These are phyloP conservation scores for Chloroceryle inda DNA, from an alignment of 2,797 vertebrate genomes.

Conservation along the genomic window DNA sequence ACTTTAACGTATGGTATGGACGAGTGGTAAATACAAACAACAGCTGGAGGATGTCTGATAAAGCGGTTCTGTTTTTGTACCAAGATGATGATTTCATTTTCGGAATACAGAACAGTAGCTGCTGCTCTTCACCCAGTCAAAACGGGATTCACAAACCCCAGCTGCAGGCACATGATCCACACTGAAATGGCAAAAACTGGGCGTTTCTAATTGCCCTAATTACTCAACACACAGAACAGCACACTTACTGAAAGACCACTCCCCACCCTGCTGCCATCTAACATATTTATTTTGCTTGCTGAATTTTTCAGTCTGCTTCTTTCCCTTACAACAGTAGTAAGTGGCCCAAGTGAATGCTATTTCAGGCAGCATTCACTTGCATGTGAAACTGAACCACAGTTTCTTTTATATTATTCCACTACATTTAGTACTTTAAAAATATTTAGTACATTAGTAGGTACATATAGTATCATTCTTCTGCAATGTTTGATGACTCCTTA, in stretches of 20 bases:
- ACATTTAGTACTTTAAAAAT: background rate
- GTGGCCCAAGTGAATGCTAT: background rate
- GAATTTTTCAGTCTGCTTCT: background rate
- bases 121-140: background rate
- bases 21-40: background rate
- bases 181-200: background rate
- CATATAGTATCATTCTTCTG: background rate
- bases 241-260: background rate
- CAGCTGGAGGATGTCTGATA: background rate
- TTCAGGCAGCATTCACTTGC: background rate
- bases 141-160: background rate
- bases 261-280: background rate
- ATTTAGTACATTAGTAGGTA: background rate
- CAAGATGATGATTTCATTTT: background rate
- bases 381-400: background rate
- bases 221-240: background rate
- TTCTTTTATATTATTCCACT: background rate
- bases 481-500: background rate
- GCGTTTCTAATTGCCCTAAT: background rate
- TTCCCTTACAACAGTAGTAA: background rate
- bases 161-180: background rate
- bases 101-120: background rate
- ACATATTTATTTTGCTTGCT: background rate
- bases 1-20: background rate
- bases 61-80: background rate